phyloP scores from a whole-genome alignment of 1,140 invertebrate genomes.

The Bombyx mori region ASM3026992v2 NC_085118.1:3893001-3893500 shows the following conservation, averaged over 20 bases:
- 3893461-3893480: too few species aligned
- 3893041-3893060: conserved; percentile 58
- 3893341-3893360: not conserved
- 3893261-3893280: not conserved
- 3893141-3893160: conserved; percentile 29
- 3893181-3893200: not conserved
- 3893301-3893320: not conserved
- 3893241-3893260: not conserved
- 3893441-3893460: too few species aligned
- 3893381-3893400: too few species aligned
- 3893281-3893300: not conserved
- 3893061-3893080: conserved; percentile 54
- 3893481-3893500: too few species aligned
- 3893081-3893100: conserved; percentile 69
- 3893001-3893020: conserved; percentile 48
- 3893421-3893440: too few species aligned
- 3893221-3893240: not conserved
- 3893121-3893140: conserved; percentile 58
- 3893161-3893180: conserved; percentile 3
- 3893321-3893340: not conserved
- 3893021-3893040: conserved; percentile 51
- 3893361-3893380: too few species aligned
- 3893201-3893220: not conserved
- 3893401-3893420: too few species aligned
- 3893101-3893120: conserved; percentile 70